Base-by-base conservation (phyloP, 2,888 invertebrate genomes). In the Phengaris arion region DNA sequence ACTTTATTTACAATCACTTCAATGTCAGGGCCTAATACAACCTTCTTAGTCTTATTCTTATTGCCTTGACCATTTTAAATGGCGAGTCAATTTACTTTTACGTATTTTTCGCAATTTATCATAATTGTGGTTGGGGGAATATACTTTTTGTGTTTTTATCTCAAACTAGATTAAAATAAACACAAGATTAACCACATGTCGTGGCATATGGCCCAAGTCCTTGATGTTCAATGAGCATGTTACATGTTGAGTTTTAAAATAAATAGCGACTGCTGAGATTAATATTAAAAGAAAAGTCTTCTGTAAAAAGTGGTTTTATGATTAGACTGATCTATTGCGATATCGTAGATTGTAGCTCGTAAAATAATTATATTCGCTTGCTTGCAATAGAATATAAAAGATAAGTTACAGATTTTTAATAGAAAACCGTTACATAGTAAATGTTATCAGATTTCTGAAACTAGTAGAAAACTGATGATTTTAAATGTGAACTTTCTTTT, bases 21-120 rank as follows among this genome's bases (percentile, higher is more conserved):
- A 72, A 54, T 72, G 72, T 72, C 72, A 72, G 13, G 54, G 54
- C 72, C 7, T 8, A 22, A 54, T 12, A 45, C 22, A 72, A 54
- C 54, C 54, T n/a, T n/a, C n/a, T n/a, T n/a, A n/a, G 0, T 22
- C 22, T 22, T 22, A 22, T 72, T 70, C 51, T 52, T n/a, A 70
- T 51, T 6, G 10, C 54, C 72, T 72, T 72, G 72, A 54, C 54
- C 54, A 35, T 48, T 59, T 51, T 70, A 22, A 54, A 72, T 13
- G 22, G 35, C 72, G 35, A 72, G 6, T 51, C 72, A 35, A 72
- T 72, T 51, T 12, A 72, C 72, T 54, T 72, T 72, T 72, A 72
- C 72, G 35, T 52, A 13, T 7, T 22, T 72, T 54, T 52, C 54
- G 72, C 54, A n/a, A 72, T 35, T 72, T 52, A 52, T 69, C 70